Conservation (phyloP, 2,888 invertebrate species). For the Tholera decimalis region DNA sequence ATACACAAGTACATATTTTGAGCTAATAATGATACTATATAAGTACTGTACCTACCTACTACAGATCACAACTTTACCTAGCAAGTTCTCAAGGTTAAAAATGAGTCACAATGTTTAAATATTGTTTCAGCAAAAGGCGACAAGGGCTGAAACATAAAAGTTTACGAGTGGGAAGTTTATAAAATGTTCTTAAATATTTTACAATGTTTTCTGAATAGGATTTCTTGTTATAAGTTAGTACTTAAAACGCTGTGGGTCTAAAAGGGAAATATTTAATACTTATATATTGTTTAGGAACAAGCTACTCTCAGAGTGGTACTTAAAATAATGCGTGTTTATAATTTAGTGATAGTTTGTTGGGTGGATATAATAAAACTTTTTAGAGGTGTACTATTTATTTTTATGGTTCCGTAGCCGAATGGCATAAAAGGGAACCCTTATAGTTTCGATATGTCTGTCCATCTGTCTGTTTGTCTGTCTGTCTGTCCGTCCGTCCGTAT, state of each 20-base stretch:
- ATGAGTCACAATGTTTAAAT: slow-evolving; percentile 24
- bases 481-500: too few species aligned
- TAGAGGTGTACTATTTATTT: slow-evolving; percentile 11
- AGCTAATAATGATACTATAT: slow-evolving; percentile 20
- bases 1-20: slow-evolving; percentile 28
- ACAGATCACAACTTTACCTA: slow-evolving; percentile 11
- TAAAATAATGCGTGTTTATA: slow-evolving; percentile 13
- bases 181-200: slow-evolving; percentile 48
- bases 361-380: slow-evolving; percentile 14
- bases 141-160: slow-evolving; percentile 43
- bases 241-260: slow-evolving; percentile 14
- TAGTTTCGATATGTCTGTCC: too few species aligned
- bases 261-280: slow-evolving; percentile 36
- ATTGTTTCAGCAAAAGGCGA: slow-evolving; percentile 32
- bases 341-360: slow-evolving; percentile 21
- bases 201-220: slow-evolving; percentile 38
- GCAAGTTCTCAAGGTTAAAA: slow-evolving; percentile 25
- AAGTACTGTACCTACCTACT: slow-evolving; percentile 1
- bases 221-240: slow-evolving; percentile 34
- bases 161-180: slow-evolving; percentile 39
- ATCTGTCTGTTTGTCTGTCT: too few species aligned
- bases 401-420: too few species aligned
- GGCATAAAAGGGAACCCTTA: too few species aligned
- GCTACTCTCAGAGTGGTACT: slow-evolving; percentile 8
- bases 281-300: slow-evolving; percentile 23